Percentiles rank a stretch among this genome's conserved stretches.
Evolutionary conservation across 2,113 vertebrate genomes (phyloP).

Genomic region (Sapajus apella): DNA sequence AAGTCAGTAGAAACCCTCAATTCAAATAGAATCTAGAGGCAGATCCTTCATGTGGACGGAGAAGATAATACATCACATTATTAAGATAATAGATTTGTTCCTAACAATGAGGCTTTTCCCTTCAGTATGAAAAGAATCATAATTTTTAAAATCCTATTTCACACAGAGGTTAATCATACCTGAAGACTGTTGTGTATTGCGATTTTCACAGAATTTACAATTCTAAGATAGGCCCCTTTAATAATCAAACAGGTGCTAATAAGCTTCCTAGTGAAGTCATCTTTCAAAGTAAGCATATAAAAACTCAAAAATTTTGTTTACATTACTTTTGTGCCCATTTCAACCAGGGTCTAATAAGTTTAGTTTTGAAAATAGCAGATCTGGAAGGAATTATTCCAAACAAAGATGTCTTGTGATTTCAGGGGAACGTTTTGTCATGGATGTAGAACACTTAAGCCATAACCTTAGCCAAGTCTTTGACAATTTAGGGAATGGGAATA

Average conservation of each 20-base stretch:
- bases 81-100: not conserved
- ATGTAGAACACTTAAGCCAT: not conserved
- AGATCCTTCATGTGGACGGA: not conserved
- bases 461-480: not conserved
- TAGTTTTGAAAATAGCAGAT: slow-evolving; percentile 13
- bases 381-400: not conserved
- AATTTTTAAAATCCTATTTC: not conserved
- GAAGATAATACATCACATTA: not conserved
- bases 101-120: not conserved
- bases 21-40: not conserved
- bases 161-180: not conserved
- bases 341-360: not conserved
- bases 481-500: not conserved
- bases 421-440: not conserved
- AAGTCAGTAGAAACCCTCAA: not conserved
- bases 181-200: not conserved
- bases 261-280: not conserved
- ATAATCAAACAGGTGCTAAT: not conserved
- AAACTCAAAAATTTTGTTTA: not conserved
- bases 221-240: not conserved
- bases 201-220: not conserved
- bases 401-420: not conserved
- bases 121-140: not conserved
- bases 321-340: not conserved
- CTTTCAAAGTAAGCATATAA: not conserved